Evolutionary conservation across 2,888 invertebrate species (phyloP).

Genomic region (Lysandra bellargus): DNA sequence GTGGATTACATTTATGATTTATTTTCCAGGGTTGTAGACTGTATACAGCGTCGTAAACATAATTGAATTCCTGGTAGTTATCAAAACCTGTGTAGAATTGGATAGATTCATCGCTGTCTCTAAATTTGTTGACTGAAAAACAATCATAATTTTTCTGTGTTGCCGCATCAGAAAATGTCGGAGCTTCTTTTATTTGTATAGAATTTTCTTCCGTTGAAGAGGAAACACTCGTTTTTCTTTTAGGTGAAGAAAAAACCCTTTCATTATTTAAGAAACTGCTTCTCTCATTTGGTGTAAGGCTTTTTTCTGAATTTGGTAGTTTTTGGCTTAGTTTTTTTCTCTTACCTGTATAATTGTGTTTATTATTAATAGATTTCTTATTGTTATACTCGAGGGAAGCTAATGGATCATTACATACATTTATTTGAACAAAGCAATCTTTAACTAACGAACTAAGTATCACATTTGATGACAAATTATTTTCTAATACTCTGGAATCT

Average conservation of each 20-base stretch:
- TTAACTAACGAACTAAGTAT: not conserved
- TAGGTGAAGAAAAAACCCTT: not conserved
- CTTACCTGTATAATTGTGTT: not conserved
- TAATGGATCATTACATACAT: not conserved
- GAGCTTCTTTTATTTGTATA: not conserved
- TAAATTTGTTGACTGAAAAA: not conserved
- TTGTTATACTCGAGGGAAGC: not conserved
- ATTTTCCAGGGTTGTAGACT: not conserved
- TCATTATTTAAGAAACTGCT: not conserved
- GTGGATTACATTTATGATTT: not conserved
- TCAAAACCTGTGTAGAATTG: not conserved
- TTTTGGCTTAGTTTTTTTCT: not conserved
- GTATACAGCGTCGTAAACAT: not conserved
- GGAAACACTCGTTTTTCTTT: not conserved
- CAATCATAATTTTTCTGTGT: not conserved
- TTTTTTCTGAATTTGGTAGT: not conserved
- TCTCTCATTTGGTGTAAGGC: not conserved
- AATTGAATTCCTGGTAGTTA: not conserved
- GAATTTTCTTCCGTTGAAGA: not conserved
- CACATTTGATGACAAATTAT: not conserved
- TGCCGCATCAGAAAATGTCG: not conserved
- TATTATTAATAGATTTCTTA: not conserved
- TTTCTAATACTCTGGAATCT: not conserved
- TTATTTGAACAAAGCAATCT: not conserved
- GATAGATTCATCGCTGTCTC: not conserved